Percentiles rank a stretch among this genome's conserved stretches.
These are phyloP conservation scores for Podarcis lilfordi DNA, from an alignment of 2,797 vertebrate genomes.

Conservation along the genomic window DNA sequence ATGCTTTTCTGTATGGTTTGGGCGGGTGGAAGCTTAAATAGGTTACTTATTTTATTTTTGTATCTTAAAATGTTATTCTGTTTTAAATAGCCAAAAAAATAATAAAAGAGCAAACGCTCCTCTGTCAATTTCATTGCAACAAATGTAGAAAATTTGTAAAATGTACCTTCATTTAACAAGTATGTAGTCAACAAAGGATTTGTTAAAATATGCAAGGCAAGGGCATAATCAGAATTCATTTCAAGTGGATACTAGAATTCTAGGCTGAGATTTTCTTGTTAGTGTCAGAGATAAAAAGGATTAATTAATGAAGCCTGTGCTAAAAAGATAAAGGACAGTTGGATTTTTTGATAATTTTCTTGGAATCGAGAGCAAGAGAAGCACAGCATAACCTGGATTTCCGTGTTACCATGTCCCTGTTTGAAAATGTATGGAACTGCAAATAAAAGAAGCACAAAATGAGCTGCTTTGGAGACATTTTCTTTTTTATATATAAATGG, in stretches of 20 bases:
- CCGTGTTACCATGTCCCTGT: constrained; percentile 34
- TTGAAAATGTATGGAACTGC: constrained; percentile 36
- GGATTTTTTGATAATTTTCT: constrained; percentile 67
- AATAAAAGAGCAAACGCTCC: constrained; percentile 40
- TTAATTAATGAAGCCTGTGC: constrained; percentile 68
- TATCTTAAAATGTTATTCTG: constrained; percentile 47
- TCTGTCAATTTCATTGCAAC: constrained; percentile 45
- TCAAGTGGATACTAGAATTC: constrained; percentile 62
- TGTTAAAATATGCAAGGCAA: constrained; percentile 49
- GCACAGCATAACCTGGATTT: constrained; percentile 54
- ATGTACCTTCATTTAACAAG: constrained; percentile 57
- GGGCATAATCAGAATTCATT: constrained; percentile 60
- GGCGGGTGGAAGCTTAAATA: constrained; percentile 48
- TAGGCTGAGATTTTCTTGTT: constrained; percentile 65
- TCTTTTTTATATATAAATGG: neutral
- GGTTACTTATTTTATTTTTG: constrained; percentile 43
- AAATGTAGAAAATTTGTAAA: constrained; percentile 48
- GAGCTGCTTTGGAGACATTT: constrained; percentile 16
- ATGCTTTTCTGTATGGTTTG: constrained; percentile 39
- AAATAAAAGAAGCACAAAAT: constrained; percentile 8
- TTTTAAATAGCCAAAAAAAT: constrained; percentile 54
- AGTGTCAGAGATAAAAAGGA: constrained; percentile 65
- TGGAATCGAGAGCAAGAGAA: constrained; percentile 48
- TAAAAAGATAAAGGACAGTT: constrained; percentile 64
- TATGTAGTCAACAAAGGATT: constrained; percentile 53